Base-by-base conservation (phyloP, 2,113 vertebrate species). In the Alligator sinensis region DNA sequence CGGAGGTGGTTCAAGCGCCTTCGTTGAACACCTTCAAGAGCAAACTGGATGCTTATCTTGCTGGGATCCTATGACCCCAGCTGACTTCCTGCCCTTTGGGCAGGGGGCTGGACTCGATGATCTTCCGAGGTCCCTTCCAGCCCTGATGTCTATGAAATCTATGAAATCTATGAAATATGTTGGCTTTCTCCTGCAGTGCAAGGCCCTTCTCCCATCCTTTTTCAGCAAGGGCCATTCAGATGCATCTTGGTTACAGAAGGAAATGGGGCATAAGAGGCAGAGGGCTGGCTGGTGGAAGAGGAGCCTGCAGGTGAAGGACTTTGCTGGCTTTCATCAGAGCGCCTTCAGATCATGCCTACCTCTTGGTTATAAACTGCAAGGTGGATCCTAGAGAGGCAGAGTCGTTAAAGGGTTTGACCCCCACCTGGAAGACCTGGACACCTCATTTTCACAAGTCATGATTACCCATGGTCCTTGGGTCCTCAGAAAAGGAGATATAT, bases 111-210 rank as follows among this genome's bases (percentile, higher is more conserved):
- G n/a, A n/a, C n/a, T n/a, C n/a, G n/a, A n/a, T n/a, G n/a, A n/a
- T n/a, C n/a, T n/a, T n/a, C n/a, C n/a, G n/a, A n/a, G n/a, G n/a
- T n/a, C n/a, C n/a, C n/a, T n/a, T n/a, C n/a, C n/a, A n/a, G n/a
- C n/a, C n/a, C n/a, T n/a, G n/a, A n/a, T n/a, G n/a, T n/a, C n/a
- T n/a, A n/a, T n/a, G n/a, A n/a, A n/a, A n/a, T n/a, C n/a, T n/a
- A n/a, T n/a, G n/a, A n/a, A n/a, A n/a, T n/a, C n/a, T n/a, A n/a
- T n/a, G n/a, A n/a, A n/a, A n/a, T n/a, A 1, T 47, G 47, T 80
- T 88, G 17, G 68, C 47, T 47, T 90, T 97, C 80, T 28, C 76
- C 76, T 91, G 63, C n/a, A 96, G 89, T 86, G 55, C 87, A 94
- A 86, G 91, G n/a, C 77, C 93, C 47, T 63, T 88, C 62, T 88